Evolutionary conservation across 2,113 vertebrate genomes (phyloP), one percentile per base, ranked within the genome.

Genomic region (Calonectris borealis): DNA sequence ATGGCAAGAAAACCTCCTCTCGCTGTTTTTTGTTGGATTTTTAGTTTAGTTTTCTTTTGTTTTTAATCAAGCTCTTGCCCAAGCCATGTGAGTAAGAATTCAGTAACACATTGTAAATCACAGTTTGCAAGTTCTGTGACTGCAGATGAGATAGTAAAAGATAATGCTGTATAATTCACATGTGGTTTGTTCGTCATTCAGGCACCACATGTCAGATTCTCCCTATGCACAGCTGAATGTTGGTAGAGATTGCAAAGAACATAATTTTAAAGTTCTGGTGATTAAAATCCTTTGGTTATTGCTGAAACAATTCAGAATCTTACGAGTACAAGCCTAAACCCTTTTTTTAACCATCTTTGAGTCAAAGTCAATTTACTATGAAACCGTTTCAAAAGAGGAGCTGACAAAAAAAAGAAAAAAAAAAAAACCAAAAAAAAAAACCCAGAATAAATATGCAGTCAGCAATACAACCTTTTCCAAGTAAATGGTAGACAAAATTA

Each of bases 101-200:
- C 73, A 95, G 55, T 73, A 96, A 96, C 93, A 95, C 84, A 48
- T 87, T 95, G 68, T 97, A 97, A 96, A 97, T 97, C 95, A 96
- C 66, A 91, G 73, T 94, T 91, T 94, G 93, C 78, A 83, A 95
- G 87, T 86, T 89, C 82, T 93, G 66, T 93, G 84, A 91, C 87
- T 96, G 88, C 79, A 95, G 82, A 95, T 73, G 91, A 95, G 93
- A 94, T 94, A 97, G 87, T 95, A 95, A 94, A 94, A 96, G 95
- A 97, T 94, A 96, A 93, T 94, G 48, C 58, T 70, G 9, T 60
- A 81, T 94, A 86, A 94, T 88, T 96, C 91, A 94, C 79, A 94
- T 95, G 82, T 95, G 95, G 89, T 65, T 93, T 79, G 32, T 91
- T 96, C 19, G 22, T 87, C 86, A 96, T 96, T 97, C 89, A 93